Evolutionary conservation across 2,888 invertebrate genomes (phyloP).

Genomic region (Brachypalpus laphriformis): DNA sequence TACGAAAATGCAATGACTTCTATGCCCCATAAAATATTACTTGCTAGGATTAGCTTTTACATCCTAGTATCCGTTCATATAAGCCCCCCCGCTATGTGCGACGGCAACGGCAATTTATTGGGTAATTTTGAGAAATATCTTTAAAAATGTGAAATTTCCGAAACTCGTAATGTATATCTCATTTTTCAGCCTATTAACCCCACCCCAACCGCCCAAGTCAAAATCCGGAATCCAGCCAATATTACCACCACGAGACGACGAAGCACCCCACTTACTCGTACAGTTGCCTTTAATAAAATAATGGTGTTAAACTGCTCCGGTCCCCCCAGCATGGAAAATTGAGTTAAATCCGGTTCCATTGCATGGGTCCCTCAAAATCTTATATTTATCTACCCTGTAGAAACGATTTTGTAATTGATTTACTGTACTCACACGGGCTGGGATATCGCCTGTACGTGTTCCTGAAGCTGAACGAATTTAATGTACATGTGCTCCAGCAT

Average conservation of each 20-base stretch:
- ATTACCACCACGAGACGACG: constrained; percentile 10
- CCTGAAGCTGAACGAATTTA: background rate
- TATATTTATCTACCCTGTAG: constrained; percentile 53
- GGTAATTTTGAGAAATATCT: constrained; percentile 2
- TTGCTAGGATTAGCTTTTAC: background rate
- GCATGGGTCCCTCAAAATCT: constrained; percentile 41
- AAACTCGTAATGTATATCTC: constrained; percentile 18
- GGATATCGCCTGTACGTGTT: background rate
- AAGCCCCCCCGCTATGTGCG: too few species aligned
- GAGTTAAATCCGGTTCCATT: constrained; percentile 54
- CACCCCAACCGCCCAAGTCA: background rate
- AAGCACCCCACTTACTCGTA: background rate
- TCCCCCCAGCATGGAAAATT: constrained; percentile 41
- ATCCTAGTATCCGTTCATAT: background rate
- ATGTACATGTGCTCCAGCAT: background rate
- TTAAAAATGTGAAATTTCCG: constrained; percentile 7
- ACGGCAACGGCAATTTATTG: background rate
- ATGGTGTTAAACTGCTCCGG: constrained; percentile 61
- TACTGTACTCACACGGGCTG: constrained; percentile 34
- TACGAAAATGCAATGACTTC: constrained; percentile 12
- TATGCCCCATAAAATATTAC: constrained; percentile 10
- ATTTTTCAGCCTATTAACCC: constrained; percentile 58
- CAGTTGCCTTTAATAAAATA: constrained; percentile 53
- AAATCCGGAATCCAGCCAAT: constrained; percentile 36
- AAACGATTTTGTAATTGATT: constrained; percentile 68